Percentiles rank a stretch among this genome's conserved stretches.
Evolutionary conservation across 2,797 vertebrate species (phyloP).

Genomic region (Sciaenops ocellatus): DNA sequence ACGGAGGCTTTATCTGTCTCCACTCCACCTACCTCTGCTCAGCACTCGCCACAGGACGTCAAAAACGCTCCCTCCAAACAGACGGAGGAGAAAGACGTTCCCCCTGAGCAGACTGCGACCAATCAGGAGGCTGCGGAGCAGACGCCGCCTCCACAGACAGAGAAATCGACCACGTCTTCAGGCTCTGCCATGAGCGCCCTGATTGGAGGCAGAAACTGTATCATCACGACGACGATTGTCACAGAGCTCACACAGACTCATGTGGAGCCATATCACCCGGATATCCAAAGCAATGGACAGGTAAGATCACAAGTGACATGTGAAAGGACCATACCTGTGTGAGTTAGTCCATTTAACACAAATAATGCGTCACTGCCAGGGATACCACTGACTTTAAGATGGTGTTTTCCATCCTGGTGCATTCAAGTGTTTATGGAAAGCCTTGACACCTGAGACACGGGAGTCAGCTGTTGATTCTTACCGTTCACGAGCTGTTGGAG

Average conservation of each 20-base stretch:
- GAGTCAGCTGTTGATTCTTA: background rate
- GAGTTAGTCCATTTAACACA: background rate
- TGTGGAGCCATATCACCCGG: conserved; percentile 67
- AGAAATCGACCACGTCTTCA: conserved; percentile 42
- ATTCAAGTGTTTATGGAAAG: conserved; percentile 24
- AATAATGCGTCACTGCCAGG: background rate
- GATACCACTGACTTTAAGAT: background rate
- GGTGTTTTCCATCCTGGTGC: background rate
- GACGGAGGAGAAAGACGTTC: conserved; percentile 1
- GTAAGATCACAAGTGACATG: conserved; percentile 53
- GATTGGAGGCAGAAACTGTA: conserved; percentile 78
- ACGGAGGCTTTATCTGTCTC: conserved; percentile 53
- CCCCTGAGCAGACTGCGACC: conserved; percentile 27
- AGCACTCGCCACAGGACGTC: conserved; percentile 34
- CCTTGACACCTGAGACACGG: conserved; percentile 22
- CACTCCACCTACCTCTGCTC: conserved; percentile 28
- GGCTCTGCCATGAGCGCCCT: conserved; percentile 78
- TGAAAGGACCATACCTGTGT: background rate
- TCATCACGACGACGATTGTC: conserved; percentile 85
- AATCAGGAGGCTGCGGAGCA: conserved; percentile 35
- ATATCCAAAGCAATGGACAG: conserved; percentile 65
- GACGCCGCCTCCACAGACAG: conserved; percentile 22
- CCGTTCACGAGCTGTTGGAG: background rate
- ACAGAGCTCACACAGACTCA: conserved; percentile 83
- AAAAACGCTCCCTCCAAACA: conserved; percentile 14